Evolutionary conservation across 2,113 vertebrate genomes (phyloP).

Genomic region (Python bivittatus): DNA sequence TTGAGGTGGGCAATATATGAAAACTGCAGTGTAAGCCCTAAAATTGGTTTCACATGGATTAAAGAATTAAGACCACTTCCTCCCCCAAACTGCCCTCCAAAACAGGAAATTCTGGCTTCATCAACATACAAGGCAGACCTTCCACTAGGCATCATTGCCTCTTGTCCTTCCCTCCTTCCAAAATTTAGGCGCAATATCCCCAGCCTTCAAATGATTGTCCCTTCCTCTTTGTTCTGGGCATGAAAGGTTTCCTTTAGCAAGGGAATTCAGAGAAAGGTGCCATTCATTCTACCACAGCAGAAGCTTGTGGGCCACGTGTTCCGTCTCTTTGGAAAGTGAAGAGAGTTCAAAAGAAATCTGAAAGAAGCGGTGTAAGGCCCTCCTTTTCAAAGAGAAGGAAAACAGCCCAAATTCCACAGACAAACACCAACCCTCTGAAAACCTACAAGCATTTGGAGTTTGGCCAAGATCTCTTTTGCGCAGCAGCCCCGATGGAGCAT

Average conservation of each 20-base stretch:
- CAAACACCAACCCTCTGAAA: background rate
- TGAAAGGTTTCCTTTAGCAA: background rate
- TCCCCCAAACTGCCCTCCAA: background rate
- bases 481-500: background rate
- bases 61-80: background rate
- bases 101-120: background rate
- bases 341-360: background rate
- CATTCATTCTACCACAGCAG: background rate
- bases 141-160: background rate
- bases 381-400: background rate
- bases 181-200: background rate
- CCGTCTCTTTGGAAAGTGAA: background rate
- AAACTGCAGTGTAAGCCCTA: background rate
- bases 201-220: background rate
- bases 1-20: background rate
- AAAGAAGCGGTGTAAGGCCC: background rate
- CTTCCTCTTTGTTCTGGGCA: background rate
- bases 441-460: background rate
- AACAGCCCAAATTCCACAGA: background rate
- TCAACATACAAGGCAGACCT: background rate
- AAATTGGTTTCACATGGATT: background rate
- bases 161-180: background rate
- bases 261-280: background rate
- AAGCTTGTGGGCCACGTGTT: background rate
- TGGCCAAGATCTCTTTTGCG: background rate